Evolutionary conservation across 2,888 invertebrate genomes (phyloP).

Genomic region (Alcis repandata): DNA sequence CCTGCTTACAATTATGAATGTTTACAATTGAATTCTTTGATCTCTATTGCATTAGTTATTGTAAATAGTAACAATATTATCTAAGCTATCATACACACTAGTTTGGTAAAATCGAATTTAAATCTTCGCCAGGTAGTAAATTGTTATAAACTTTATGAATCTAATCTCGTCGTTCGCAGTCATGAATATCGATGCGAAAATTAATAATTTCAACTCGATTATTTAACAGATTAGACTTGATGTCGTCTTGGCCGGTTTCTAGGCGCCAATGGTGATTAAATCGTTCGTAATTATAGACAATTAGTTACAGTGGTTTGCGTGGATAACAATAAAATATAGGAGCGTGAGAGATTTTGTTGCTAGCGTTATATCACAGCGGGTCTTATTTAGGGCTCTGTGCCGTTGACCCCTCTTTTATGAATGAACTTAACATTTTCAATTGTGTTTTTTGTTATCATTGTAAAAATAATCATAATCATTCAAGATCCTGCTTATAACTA

Average conservation of each 20-base stretch:
- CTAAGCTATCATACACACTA: conserved; percentile 1
- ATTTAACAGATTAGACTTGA: conserved; percentile 15
- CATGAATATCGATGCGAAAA: conserved; percentile 27
- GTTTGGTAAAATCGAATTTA: conserved; percentile 16
- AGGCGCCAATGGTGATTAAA: conserved; percentile 35
- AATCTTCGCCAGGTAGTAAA: conserved; percentile 24
- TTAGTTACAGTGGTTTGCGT: conserved; percentile 43
- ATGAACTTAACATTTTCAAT: neutral
- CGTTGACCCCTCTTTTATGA: conserved; percentile 33
- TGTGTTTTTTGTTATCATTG: neutral
- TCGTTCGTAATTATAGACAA: conserved; percentile 35
- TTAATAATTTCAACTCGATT: conserved; percentile 15
- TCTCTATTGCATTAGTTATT: neutral
- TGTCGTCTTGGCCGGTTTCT: conserved; percentile 23
- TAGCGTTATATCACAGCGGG: conserved; percentile 40
- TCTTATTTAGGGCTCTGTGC: conserved; percentile 38
- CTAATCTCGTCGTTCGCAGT: conserved; percentile 11
- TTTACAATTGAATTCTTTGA: conserved; percentile 13
- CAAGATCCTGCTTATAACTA: no score
- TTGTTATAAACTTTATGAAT: conserved; percentile 23
- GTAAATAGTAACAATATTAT: conserved; percentile 3
- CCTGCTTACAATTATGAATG: conserved; percentile 26
- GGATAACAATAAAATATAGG: conserved; percentile 42
- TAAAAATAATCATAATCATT: no score
- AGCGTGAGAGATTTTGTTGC: conserved; percentile 45